Conservation (phyloP, 2,888 invertebrate species). For the Nephrocerus scutellatus region DNA sequence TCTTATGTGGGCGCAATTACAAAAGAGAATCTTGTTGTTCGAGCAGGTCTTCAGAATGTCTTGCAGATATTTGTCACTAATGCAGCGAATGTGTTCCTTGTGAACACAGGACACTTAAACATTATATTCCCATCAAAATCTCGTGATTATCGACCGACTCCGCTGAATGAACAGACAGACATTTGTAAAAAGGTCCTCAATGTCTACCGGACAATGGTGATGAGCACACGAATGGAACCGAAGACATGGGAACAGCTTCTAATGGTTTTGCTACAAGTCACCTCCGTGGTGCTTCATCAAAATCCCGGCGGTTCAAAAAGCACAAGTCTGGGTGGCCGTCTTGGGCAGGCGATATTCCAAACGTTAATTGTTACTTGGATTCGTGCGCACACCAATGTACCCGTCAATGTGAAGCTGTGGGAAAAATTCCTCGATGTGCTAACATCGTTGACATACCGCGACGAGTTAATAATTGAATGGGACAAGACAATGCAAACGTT, state of each 20-base stretch:
- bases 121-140: conserved; percentile 55
- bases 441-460: conserved; percentile 84
- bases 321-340: conserved; percentile 61
- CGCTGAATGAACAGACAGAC: conserved; percentile 88
- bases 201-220: conserved; percentile 93
- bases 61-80: conserved; percentile 75
- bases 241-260: conserved; percentile 89
- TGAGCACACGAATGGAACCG: conserved; percentile 90
- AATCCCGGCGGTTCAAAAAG: conserved; percentile 62
- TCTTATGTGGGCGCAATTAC: conserved; percentile 80
- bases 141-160: conserved; percentile 55
- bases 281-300: conserved; percentile 78
- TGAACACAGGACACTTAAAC: conserved; percentile 48
- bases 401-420: conserved; percentile 84
- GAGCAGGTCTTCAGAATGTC: conserved; percentile 70
- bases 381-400: conserved; percentile 90
- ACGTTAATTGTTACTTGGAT: conserved; percentile 97
- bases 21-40: conserved; percentile 69
- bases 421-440: conserved; percentile 84
- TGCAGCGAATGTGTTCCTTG: conserved; percentile 88
- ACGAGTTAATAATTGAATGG: conserved; percentile 93
- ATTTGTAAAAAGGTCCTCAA: conserved; percentile 93
- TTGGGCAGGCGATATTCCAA: conserved; percentile 82
- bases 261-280: conserved; percentile 81
- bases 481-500: conserved; percentile 97